Base-by-base conservation (phyloP, 1,140 invertebrate species). In the Lepidurus arcticus region DNA sequence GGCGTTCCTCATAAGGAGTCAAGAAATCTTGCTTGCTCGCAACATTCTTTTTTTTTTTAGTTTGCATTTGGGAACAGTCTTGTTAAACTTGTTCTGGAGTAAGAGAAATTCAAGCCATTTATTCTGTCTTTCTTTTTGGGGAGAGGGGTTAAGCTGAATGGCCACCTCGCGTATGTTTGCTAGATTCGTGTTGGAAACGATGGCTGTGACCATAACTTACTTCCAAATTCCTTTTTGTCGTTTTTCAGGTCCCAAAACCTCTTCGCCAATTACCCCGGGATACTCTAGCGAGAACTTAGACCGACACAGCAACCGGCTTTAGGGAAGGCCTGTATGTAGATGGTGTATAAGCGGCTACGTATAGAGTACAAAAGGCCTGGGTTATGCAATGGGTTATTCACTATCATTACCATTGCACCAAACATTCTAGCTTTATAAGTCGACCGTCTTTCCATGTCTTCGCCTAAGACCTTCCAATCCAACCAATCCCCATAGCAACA, bases 161-260 rank as follows among this genome's bases (percentile, higher is more conserved):
- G 34, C 34, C 34, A 34, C 34, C 2, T 34, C 34, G 34, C 3
- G 16, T 47, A 47, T 47, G 45, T 47, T 47, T 47, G 45, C 10
- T 5, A 47, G 0, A 47, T 10, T 47, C 16, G 45, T 42, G 43
- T 42, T 78, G 26, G 34, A 16, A 65, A 5, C 65, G 11, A 43
- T 43, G n/a, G 0, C n/a, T 16, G 65, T 34, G 11, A 16, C 42
- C 47, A 65, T 42, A 73, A 10, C 24, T 11, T 34, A 21, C 24
- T 77, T 77, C 24, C 4, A 65, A 53, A 65, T 44, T 74, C 6
- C 21, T 78, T 78, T 45, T 21, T n/a, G 44, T 42, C 42, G n/a
- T 24, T 42, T 13, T 75, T 3, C 78, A 78, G 78, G 78, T 44
- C 78, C 78, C 9, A 78, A 78, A 75, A 78, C 78, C 13, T 78